Evolutionary conservation across 2,888 invertebrate genomes (phyloP).

Genomic region (Elysia crispata): DNA sequence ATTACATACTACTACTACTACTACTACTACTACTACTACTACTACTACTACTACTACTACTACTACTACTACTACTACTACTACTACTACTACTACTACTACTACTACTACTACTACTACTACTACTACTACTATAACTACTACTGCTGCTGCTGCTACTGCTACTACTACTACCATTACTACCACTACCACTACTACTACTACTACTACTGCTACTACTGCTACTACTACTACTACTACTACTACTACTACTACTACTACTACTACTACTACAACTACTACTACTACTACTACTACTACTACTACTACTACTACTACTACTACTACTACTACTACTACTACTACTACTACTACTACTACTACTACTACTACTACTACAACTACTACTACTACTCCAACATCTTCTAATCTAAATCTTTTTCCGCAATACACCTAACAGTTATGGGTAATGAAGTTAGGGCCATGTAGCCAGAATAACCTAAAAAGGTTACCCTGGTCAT

Average conservation of each 20-base stretch:
- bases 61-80: slow-evolving; percentile 1
- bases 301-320: slow-evolving; percentile 32
- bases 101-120: neutral
- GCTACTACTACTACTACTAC: slow-evolving; percentile 34
- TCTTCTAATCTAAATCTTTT: too few relatives aligned
- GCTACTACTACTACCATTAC: slow-evolving; percentile 21
- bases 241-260: slow-evolving; percentile 40
- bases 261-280: slow-evolving; percentile 42
- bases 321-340: slow-evolving; percentile 31
- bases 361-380: slow-evolving; percentile 26
- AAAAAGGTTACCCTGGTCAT: too few relatives aligned
- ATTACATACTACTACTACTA: too few relatives aligned
- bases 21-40: neutral
- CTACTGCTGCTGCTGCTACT: slow-evolving; percentile 28
- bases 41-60: neutral
- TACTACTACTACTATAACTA: slow-evolving; percentile 23
- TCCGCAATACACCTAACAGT: too few relatives aligned
- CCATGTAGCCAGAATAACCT: too few relatives aligned
- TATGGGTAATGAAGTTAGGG: too few relatives aligned
- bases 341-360: slow-evolving; percentile 41
- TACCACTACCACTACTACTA: slow-evolving; percentile 38
- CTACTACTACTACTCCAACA: too few relatives aligned
- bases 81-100: slow-evolving; percentile 32
- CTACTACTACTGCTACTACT: slow-evolving; percentile 34
- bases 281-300: slow-evolving; percentile 36